These are phyloP conservation scores for Phragmatobia fuliginosa DNA, from an alignment of 2,888 invertebrate genomes.

Conservation along the genomic window DNA sequence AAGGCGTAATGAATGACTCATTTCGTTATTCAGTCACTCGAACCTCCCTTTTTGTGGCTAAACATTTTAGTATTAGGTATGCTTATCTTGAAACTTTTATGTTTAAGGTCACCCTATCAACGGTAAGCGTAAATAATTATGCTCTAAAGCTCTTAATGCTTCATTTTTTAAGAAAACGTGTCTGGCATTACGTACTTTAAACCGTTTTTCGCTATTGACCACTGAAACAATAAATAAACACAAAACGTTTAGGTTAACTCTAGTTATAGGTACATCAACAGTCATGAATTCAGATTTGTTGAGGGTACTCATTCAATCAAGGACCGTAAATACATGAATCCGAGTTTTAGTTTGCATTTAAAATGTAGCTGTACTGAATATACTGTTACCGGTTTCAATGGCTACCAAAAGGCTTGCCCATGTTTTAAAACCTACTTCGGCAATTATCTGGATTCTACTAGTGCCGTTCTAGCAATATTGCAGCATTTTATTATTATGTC, in stretches of 20 bases:
- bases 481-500: neutral
- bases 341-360: neutral
- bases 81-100: neutral
- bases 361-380: neutral
- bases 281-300: neutral
- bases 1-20: slow-evolving; percentile 29
- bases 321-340: neutral
- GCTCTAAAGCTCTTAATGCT: neutral
- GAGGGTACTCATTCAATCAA: neutral
- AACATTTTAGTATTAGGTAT: neutral
- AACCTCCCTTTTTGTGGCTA: slow-evolving; percentile 16
- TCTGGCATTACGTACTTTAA: neutral
- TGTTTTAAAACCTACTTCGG: neutral
- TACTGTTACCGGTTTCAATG: no score
- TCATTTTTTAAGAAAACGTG: neutral
- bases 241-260: neutral
- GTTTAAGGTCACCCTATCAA: neutral
- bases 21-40: slow-evolving; percentile 24
- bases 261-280: neutral
- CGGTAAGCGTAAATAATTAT: neutral
- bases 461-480: neutral
- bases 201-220: neutral
- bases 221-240: neutral
- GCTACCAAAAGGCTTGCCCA: neutral
- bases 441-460: neutral